Evolutionary conservation across 2,113 vertebrate genomes (phyloP).

Genomic region (Bubalus kerabau): DNA sequence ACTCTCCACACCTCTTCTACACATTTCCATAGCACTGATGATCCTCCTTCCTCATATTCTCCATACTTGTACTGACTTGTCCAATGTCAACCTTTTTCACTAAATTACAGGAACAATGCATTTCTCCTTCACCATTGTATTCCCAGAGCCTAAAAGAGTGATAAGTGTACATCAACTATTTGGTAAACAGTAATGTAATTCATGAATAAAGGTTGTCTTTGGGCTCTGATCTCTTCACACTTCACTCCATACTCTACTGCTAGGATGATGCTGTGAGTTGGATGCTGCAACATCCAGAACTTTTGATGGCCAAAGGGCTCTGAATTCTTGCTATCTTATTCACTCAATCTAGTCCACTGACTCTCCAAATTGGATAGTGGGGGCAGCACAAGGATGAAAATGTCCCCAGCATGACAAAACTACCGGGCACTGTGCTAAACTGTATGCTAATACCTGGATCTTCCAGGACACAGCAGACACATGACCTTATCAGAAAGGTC

Average conservation of each 20-base stretch:
- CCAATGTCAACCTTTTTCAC: background rate
- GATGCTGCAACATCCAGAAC: background rate
- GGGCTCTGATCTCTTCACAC: background rate
- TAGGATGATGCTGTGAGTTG: background rate
- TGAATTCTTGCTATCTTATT: background rate
- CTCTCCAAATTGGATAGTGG: background rate
- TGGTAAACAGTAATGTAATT: background rate
- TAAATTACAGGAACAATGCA: background rate
- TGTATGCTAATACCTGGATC: background rate
- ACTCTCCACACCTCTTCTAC: background rate
- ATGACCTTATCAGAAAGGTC: background rate
- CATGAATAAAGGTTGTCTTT: background rate
- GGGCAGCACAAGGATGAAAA: background rate
- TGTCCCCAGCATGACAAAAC: background rate
- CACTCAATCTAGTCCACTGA: background rate
- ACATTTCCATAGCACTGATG: background rate
- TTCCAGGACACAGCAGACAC: background rate
- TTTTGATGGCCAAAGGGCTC: background rate
- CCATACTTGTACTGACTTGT: background rate
- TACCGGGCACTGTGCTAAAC: background rate
- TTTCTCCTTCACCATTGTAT: background rate
- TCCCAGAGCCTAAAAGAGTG: background rate
- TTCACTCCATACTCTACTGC: background rate
- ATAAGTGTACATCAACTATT: background rate
- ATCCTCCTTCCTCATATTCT: background rate